Evolutionary conservation across 2,888 invertebrate genomes (phyloP).

Genomic region (Leptinotarsa juncta): DNA sequence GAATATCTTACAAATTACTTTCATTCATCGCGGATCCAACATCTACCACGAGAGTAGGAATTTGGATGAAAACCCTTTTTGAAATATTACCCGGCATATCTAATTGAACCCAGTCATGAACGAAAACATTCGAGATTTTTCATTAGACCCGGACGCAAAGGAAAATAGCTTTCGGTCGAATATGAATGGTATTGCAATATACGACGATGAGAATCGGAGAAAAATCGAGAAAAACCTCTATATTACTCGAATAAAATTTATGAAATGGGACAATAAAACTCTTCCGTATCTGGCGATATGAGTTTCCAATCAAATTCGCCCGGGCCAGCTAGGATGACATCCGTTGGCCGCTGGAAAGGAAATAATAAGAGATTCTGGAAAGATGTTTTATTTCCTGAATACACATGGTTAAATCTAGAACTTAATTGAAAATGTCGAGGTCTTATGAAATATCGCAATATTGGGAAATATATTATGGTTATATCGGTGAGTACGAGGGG

Average conservation of each 20-base stretch:
- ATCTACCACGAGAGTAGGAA: neutral
- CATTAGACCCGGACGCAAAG: neutral
- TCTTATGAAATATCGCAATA: neutral
- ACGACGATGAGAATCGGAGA: constrained; percentile 4
- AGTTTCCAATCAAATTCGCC: constrained; percentile 33
- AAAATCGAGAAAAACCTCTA: constrained; percentile 18
- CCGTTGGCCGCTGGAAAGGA: constrained; percentile 6
- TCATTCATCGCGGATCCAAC: neutral
- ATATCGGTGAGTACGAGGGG: neutral
- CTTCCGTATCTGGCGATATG: constrained; percentile 24
- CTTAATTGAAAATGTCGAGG: constrained; percentile 9
- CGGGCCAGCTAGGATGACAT: constrained; percentile 12
- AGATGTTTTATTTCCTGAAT: constrained; percentile 6
- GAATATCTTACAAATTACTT: too few relatives aligned
- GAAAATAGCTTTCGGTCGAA: constrained; percentile 1
- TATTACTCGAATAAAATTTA: constrained; percentile 26
- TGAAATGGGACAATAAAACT: constrained; percentile 29
- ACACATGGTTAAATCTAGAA: constrained; percentile 11
- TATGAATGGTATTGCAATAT: constrained; percentile 17
- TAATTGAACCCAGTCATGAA: constrained; percentile 14
- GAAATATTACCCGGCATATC: neutral
- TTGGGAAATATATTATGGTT: neutral
- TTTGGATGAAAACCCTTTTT: neutral
- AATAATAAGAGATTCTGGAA: constrained; percentile 8
- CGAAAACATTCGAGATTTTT: constrained; percentile 10